A percentile compares a stretch with the other conserved stretches of the same genome.
Evolutionary conservation across 2,888 invertebrate species (phyloP).

Genomic region (Bombyx huttoni): DNA sequence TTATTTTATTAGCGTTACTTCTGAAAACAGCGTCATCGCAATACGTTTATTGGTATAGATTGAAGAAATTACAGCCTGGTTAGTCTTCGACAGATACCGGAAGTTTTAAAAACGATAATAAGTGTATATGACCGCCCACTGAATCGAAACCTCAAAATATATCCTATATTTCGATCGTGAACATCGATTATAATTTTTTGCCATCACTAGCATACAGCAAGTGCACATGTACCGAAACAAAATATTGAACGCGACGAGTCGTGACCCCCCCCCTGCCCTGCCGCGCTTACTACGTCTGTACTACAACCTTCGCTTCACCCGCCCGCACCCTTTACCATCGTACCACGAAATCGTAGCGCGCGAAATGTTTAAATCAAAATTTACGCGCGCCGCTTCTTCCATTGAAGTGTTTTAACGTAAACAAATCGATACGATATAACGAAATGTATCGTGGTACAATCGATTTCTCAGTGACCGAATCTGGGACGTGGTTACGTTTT

Average conservation of each 20-base stretch:
- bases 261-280: constrained; percentile 15
- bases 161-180: too few species aligned
- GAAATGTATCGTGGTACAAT: constrained; percentile 17
- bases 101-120: too few species aligned
- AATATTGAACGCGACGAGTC: constrained; percentile 40
- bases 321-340: constrained; percentile 24
- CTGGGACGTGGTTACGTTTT: constrained; percentile 31
- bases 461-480: constrained; percentile 27
- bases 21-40: too few species aligned
- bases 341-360: constrained; percentile 20
- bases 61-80: too few species aligned
- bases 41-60: too few species aligned
- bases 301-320: constrained; percentile 42
- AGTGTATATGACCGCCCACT: too few species aligned
- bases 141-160: too few species aligned
- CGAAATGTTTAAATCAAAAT: constrained; percentile 3
- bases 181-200: background rate
- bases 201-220: constrained; percentile 8
- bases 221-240: constrained; percentile 25
- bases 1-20: too few species aligned
- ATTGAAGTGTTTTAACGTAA: background rate
- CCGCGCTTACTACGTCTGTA: constrained; percentile 50
- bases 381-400: background rate
- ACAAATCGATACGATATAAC: background rate
- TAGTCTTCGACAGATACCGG: too few species aligned